Evolutionary conservation across 2,888 invertebrate species (phyloP).

Genomic region (Drosophila atroscutellata): DNA sequence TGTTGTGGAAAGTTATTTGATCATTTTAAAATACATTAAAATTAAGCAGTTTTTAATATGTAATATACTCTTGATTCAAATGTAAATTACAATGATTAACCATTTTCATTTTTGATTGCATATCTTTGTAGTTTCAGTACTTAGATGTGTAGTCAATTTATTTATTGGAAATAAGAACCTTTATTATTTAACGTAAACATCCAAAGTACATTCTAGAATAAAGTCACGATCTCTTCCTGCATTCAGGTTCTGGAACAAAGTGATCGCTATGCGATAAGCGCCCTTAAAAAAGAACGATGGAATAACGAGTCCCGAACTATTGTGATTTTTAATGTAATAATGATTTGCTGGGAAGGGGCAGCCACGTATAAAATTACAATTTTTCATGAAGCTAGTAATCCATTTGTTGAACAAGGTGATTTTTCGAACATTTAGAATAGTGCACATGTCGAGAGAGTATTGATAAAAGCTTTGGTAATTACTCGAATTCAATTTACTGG

Average conservation of each 20-base stretch:
- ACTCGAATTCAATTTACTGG: conserved; percentile 7
- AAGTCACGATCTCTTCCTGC: background rate
- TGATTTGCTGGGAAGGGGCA: conserved; percentile 56
- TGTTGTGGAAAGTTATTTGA: background rate
- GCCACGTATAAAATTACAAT: conserved; percentile 55
- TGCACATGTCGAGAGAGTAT: conserved; percentile 24
- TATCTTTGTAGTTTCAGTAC: background rate
- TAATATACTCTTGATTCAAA: background rate
- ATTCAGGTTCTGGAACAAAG: background rate
- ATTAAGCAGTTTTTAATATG: too few relatives aligned
- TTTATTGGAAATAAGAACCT: background rate
- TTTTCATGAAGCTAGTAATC: conserved; percentile 46
- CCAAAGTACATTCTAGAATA: background rate
- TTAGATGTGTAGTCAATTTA: background rate
- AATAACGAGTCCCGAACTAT: conserved; percentile 18
- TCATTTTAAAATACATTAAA: background rate
- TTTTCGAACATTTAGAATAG: conserved; percentile 1
- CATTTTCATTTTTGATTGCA: background rate
- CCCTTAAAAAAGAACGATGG: conserved; percentile 48
- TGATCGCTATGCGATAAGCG: background rate
- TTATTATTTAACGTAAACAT: conserved; percentile 8
- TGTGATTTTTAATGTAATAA: conserved; percentile 53
- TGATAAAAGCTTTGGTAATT: conserved; percentile 21
- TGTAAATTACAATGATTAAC: background rate
- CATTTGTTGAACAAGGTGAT: conserved; percentile 52